Evolutionary conservation across 2,797 vertebrate species (phyloP).

Genomic region (Clarias pachynema): DNA sequence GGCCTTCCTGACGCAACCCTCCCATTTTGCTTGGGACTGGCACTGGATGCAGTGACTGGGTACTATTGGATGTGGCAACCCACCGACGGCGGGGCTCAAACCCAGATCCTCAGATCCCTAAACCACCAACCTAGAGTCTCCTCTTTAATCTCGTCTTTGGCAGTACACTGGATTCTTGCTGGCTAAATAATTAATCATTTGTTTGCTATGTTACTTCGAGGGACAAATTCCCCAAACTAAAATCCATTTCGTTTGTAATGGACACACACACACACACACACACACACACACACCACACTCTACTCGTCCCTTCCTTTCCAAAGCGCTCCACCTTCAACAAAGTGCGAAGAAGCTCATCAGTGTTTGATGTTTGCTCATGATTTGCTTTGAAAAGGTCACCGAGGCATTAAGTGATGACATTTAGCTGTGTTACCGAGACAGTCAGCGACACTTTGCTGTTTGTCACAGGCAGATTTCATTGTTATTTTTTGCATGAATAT

Average conservation of each 20-base stretch:
- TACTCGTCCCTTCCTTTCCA: background rate
- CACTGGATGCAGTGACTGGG: no score
- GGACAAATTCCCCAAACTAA: background rate
- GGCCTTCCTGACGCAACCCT: no score
- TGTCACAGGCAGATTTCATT: background rate
- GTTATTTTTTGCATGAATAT: background rate
- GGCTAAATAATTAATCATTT: background rate
- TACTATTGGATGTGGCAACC: no score
- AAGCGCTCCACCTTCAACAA: background rate
- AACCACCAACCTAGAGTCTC: background rate
- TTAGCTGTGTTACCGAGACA: slow-evolving; percentile 6
- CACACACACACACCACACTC: background rate
- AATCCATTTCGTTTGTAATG: background rate
- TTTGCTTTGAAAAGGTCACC: slow-evolving; percentile 6
- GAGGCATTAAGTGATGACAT: slow-evolving; percentile 14
- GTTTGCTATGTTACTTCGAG: background rate
- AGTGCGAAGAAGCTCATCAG: background rate
- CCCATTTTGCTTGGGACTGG: no score
- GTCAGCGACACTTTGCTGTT: background rate
- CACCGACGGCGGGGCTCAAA: no score
- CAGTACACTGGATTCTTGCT: background rate
- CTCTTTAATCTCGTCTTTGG: background rate
- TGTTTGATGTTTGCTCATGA: slow-evolving; percentile 15
- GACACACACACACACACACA: background rate
- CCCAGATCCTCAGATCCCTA: no score